Evolutionary conservation across 2,113 vertebrate genomes (phyloP).

Genomic region (Syngnathus floridae): DNA sequence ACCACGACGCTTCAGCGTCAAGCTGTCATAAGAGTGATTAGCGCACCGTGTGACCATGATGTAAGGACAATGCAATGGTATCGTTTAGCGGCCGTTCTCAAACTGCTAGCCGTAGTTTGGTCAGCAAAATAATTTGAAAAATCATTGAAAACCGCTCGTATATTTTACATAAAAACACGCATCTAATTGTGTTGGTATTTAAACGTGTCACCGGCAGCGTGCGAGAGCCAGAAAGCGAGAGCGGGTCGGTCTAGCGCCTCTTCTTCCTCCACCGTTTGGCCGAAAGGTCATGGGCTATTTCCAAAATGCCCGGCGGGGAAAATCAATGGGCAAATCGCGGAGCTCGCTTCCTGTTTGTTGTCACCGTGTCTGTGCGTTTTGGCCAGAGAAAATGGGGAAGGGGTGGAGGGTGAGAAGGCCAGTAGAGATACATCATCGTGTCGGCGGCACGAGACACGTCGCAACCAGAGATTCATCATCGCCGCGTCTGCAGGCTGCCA

Average conservation of each 20-base stretch:
- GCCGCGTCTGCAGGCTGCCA: conserved; percentile 65
- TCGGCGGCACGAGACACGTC: conserved; percentile 72
- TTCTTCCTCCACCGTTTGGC: conserved; percentile 64
- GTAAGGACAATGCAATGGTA: background rate
- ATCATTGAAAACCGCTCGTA: no score
- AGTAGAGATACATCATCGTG: conserved; percentile 73
- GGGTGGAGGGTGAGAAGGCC: conserved; percentile 45
- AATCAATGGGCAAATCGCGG: conserved; percentile 73
- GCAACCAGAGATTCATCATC: conserved; percentile 77
- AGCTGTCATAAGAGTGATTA: conserved; percentile 1
- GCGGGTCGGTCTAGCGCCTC: conserved; percentile 31
- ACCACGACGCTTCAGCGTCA: background rate
- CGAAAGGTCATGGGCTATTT: conserved; percentile 74
- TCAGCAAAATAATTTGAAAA: background rate
- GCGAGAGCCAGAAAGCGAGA: conserved; percentile 18
- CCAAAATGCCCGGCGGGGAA: conserved; percentile 71
- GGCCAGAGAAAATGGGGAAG: conserved; percentile 31
- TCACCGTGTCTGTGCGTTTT: conserved; percentile 46
- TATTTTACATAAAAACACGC: background rate
- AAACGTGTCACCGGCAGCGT: conserved; percentile 1
- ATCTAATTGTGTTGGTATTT: background rate
- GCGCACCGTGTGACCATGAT: background rate
- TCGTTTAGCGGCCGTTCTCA: background rate
- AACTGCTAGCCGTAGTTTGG: background rate
- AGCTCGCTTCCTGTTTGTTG: conserved; percentile 51